A percentile compares a stretch with the other conserved stretches of the same genome.
These are phyloP conservation scores for Spilarctia lutea DNA, from an alignment of 2,888 invertebrate genomes.

Conservation along the genomic window DNA sequence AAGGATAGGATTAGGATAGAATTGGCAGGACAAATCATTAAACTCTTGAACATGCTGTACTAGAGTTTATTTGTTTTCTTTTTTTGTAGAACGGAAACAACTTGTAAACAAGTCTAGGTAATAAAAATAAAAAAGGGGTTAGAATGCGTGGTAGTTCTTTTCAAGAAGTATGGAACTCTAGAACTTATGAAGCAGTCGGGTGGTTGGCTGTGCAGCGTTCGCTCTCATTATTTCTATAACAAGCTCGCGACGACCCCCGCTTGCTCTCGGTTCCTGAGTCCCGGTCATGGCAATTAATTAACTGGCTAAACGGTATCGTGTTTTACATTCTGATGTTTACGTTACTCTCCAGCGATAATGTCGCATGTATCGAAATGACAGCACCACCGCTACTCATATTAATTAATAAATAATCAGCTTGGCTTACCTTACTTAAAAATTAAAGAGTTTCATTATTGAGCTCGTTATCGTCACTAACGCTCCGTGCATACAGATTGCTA, in stretches of 20 bases:
- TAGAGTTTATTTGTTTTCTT: too few species aligned
- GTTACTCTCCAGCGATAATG: constrained; percentile 83
- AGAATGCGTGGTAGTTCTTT: constrained; percentile 43
- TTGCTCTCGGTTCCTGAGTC: constrained; percentile 66
- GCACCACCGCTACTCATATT: constrained; percentile 74
- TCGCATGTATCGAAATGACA: constrained; percentile 77
- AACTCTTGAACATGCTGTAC: constrained; percentile 35
- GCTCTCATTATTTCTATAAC: constrained; percentile 84
- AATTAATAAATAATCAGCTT: constrained; percentile 82
- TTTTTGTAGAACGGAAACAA: constrained; percentile 58
- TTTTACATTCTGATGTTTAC: constrained; percentile 85
- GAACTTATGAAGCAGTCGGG: constrained; percentile 68
- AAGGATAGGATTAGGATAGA: too few species aligned
- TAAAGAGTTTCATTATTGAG: constrained; percentile 80
- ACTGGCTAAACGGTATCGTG: constrained; percentile 84
- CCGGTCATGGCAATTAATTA: constrained; percentile 84
- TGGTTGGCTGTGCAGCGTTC: constrained; percentile 58
- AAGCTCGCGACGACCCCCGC: constrained; percentile 73
- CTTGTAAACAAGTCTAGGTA: constrained; percentile 63
- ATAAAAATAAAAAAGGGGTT: constrained; percentile 66
- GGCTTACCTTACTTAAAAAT: constrained; percentile 80
- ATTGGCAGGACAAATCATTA: not conserved
- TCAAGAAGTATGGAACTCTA: constrained; percentile 32
- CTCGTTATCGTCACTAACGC: constrained; percentile 72
- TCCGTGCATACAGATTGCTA: constrained; percentile 80